Evolutionary conservation across 2,797 vertebrate species (phyloP), one percentile per base, ranked within the genome.

Genomic region (Chaetophractus vellerosus): DNA sequence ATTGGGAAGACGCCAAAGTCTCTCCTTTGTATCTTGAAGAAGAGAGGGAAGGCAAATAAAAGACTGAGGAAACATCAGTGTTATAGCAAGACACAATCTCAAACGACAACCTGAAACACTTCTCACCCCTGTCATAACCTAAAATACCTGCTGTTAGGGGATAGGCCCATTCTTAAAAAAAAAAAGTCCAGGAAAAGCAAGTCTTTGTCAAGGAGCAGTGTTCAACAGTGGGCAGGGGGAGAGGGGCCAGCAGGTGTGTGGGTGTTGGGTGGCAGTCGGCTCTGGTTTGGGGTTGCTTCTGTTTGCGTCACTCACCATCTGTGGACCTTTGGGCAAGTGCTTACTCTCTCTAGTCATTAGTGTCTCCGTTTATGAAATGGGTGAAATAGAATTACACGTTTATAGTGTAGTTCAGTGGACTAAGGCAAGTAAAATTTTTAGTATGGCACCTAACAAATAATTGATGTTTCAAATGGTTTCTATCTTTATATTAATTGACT

Each of bases 241-340:
- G 2, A 48, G 24, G 1, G 0, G 6, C 0, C 0, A 9, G 18
- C 0, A 0, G 2, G 21, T 1, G 8, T 8, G 3, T n/a, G 26
- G 18, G 16, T 9, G 3, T 7, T 80, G 50, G 38, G 18, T 50
- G 28, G 21, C 18, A 26, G 31, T 21, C 0, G 2, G 19, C 26
- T 18, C 5, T 14, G 23, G 6, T 11, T 6, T 3, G 3, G 2
- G 9, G 3, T 4, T 1, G 5, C 45, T 24, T 45, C 16, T 16
- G 50, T 11, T 33, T 23, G 41, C 33, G 3, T 41, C 41, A 19
- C 50, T 52, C 8, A 7, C 5, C 19, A 31, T 45, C 41, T 3
- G 0, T 3, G 48, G 48, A 19, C 7, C 5, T 2, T 2, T 10
- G 57, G 10, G 19, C n/a, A 50, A n/a, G 12, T 18, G n/a, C 18